Base-by-base conservation (phyloP, 2,888 invertebrate genomes). In the Boloria euphrosyne region DNA sequence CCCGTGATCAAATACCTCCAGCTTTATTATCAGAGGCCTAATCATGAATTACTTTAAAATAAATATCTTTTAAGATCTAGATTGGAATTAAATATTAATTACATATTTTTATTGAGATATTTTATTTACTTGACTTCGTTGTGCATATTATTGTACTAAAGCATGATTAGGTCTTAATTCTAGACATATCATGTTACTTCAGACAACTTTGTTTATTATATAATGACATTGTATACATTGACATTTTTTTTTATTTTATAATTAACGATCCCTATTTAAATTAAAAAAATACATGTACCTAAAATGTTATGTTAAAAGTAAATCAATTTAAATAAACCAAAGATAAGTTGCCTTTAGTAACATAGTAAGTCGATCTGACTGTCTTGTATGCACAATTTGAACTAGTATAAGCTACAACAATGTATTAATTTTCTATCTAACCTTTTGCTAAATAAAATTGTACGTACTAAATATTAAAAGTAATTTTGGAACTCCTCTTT, bases 401-500 rank as follows among this genome's bases (percentile, higher is more conserved):
- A 57, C 7, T 67, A 65, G 59, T 62, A 14, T 62, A 65, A 65
- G 68, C 58, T 59, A 46, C 68, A 68, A 49, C 46, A n/a, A 58
- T 66, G 53, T 71, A 69, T 65, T 68, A 62, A 67, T 64, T 71
- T 51, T 69, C 60, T 71, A 62, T 67, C 50, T 60, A 38, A 49
- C 17, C 38, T 68, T 70, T 69, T 60, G 65, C 54, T 64, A 59
- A 59, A 62, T 38, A 64, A 59, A 52, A 65, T 59, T 52, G 46
- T 65, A 62, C 54, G 46, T 67, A 69, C 66, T 59, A 60, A 67
- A 60, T 62, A 66, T 60, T 54, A 50, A 69, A 55, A 69, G 64
- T 71, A 72, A 71, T 72, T 72, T 73, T 72, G 62, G 68, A 70
- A 62, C 65, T 67, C 51, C 61, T 59, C 70, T 68, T 68, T 65